Percentiles rank a stretch among this genome's conserved stretches.
phyloP scores from a whole-genome alignment of 2,888 invertebrate genomes.

The Nasonovia ribisnigri region DNA sequence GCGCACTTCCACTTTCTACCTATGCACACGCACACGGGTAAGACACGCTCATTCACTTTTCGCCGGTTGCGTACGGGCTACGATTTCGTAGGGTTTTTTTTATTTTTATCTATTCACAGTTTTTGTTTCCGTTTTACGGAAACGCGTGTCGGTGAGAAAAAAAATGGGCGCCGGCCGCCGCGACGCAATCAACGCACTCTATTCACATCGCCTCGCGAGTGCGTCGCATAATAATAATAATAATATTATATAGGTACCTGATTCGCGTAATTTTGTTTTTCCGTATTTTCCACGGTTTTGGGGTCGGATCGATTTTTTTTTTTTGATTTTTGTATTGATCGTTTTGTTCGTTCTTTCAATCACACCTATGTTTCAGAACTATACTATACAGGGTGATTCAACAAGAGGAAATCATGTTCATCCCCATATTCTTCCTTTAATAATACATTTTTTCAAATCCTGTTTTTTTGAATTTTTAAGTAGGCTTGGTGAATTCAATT shows the following conservation, averaged over 20 bases:
- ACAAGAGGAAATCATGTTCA: background rate
- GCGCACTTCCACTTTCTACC: constrained; percentile 61
- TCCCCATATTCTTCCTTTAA: background rate
- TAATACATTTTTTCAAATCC: background rate
- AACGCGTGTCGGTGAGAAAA: background rate
- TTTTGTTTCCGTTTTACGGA: background rate
- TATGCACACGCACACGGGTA: background rate
- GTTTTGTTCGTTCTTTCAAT: background rate
- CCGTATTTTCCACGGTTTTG: background rate
- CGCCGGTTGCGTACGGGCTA: background rate
- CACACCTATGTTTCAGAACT: background rate
- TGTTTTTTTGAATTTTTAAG: too few species aligned
- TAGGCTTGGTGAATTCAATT: background rate
- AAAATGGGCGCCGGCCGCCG: background rate
- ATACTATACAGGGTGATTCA: background rate
- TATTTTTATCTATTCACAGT: background rate
- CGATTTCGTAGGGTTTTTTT: constrained; percentile 1
- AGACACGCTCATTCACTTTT: constrained; percentile 38
- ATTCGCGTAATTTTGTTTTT: background rate
- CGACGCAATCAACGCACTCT: background rate
- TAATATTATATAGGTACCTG: too few species aligned
- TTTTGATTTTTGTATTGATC: background rate
- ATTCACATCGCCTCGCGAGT: background rate
- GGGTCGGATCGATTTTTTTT: background rate
- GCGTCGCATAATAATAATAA: background rate